phyloP scores from a whole-genome alignment of 2,888 invertebrate species.

The Habroteleia sp. region DNA sequence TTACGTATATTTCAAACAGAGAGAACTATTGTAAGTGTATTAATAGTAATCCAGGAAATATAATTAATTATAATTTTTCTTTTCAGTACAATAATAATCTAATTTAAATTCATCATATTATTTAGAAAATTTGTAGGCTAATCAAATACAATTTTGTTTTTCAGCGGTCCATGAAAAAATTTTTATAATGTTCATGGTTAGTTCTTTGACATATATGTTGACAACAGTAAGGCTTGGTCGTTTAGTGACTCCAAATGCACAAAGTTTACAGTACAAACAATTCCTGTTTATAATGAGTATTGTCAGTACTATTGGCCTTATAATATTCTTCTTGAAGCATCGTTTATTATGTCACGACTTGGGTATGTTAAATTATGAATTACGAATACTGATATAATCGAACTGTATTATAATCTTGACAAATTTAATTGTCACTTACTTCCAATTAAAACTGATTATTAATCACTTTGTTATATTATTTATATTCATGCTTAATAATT shows the following conservation, averaged over 20 bases:
- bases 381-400: too few relatives aligned
- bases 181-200: slow-evolving; percentile 94
- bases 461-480: too few relatives aligned
- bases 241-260: slow-evolving; percentile 79
- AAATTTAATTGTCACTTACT: too few relatives aligned
- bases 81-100: too few relatives aligned
- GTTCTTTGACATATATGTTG: slow-evolving; percentile 91
- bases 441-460: too few relatives aligned
- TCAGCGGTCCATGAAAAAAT: slow-evolving; percentile 94
- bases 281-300: slow-evolving; percentile 89
- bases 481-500: too few relatives aligned
- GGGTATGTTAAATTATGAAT: slow-evolving; percentile 85
- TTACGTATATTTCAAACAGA: slow-evolving; percentile 95
- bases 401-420: too few relatives aligned
- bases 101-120: too few relatives aligned
- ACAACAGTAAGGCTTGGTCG: slow-evolving; percentile 85
- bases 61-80: too few relatives aligned
- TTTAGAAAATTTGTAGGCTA: too few relatives aligned
- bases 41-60: too few relatives aligned
- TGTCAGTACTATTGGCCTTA: slow-evolving; percentile 89
- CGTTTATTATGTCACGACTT: slow-evolving; percentile 93
- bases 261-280: slow-evolving; percentile 84
- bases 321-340: slow-evolving; percentile 94
- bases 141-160: slow-evolving; percentile 75
- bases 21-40: slow-evolving; percentile 96